Percentiles rank a stretch among this genome's conserved stretches.
phyloP scores from a whole-genome alignment of 2,113 vertebrate species.

The Miniopterus natalensis region DNA sequence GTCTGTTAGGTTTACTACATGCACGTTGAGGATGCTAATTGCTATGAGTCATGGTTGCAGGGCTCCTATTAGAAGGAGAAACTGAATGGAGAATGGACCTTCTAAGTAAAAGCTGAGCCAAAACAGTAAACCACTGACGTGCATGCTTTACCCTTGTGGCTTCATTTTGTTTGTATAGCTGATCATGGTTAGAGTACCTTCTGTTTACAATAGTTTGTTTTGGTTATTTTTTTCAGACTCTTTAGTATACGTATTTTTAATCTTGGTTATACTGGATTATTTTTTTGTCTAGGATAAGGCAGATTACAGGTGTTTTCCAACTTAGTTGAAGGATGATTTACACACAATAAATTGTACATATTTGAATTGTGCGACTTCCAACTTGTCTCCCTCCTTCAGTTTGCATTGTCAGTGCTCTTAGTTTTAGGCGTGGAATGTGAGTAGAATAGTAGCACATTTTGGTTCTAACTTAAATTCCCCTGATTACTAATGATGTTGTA shows the following conservation, averaged over 20 bases:
- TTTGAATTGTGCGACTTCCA: background rate
- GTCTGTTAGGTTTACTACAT: slow-evolving; percentile 52
- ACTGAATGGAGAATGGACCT: slow-evolving; percentile 73
- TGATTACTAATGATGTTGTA: background rate
- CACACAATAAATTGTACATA: background rate
- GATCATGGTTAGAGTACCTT: slow-evolving; percentile 55
- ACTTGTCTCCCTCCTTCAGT: background rate
- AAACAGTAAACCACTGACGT: slow-evolving; percentile 44
- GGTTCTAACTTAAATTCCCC: background rate
- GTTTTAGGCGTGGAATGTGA: background rate
- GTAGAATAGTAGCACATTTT: background rate
- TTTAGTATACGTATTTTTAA: slow-evolving; percentile 24
- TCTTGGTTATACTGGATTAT: background rate
- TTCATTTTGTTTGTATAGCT: slow-evolving; percentile 72
- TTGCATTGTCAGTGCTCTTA: background rate
- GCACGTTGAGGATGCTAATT: slow-evolving; percentile 46
- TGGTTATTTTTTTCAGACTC: slow-evolving; percentile 25
- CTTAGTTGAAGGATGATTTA: background rate
- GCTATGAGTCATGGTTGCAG: slow-evolving; percentile 67
- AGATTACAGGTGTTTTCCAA: background rate
- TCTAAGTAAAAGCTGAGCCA: slow-evolving; percentile 69
- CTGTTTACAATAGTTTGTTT: background rate
- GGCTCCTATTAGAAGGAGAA: slow-evolving; percentile 63
- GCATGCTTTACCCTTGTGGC: slow-evolving; percentile 51
- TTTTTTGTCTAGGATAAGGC: background rate